Percentiles rank a stretch among this genome's conserved stretches.
Conservation (phyloP, 1,140 invertebrate species). For the Colletes latitarsis region DNA sequence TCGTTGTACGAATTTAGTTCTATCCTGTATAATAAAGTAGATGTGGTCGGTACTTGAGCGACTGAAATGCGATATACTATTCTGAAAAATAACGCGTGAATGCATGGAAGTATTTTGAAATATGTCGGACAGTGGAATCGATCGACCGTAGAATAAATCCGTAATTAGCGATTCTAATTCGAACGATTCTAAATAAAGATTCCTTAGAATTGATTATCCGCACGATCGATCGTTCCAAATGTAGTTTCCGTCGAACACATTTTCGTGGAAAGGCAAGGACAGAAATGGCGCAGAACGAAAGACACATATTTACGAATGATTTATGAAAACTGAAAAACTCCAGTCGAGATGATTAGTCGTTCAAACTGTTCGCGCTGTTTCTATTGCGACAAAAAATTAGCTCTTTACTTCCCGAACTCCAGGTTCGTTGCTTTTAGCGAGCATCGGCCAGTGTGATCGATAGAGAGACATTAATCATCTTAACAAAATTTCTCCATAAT, state of each 20-base stretch:
- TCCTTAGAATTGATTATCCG: too few species aligned
- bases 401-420: not conserved
- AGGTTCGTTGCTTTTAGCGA: constrained; percentile 26
- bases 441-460: constrained; percentile 26
- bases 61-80: constrained; percentile 22
- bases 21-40: constrained; percentile 56
- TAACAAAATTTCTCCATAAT: constrained; percentile 47
- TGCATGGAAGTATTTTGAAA: constrained; percentile 3
- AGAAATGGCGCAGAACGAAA: too few species aligned
- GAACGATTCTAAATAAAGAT: too few species aligned
- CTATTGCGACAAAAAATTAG: not conserved
- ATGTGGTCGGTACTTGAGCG: constrained; percentile 41
- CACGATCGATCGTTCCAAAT: too few species aligned
- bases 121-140: not conserved
- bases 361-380: not conserved
- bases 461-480: constrained; percentile 42
- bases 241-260: too few species aligned
- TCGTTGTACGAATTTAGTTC: constrained; percentile 59
- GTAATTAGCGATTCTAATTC: too few species aligned
- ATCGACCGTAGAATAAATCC: too few species aligned
- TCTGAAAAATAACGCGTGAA: constrained; percentile 34
- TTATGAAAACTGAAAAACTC: not conserved
- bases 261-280: not conserved
- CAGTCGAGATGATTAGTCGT: not conserved
- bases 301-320: not conserved